Base-by-base conservation (phyloP, 2,113 vertebrate genomes). In the Otocyon megalotis region DNA sequence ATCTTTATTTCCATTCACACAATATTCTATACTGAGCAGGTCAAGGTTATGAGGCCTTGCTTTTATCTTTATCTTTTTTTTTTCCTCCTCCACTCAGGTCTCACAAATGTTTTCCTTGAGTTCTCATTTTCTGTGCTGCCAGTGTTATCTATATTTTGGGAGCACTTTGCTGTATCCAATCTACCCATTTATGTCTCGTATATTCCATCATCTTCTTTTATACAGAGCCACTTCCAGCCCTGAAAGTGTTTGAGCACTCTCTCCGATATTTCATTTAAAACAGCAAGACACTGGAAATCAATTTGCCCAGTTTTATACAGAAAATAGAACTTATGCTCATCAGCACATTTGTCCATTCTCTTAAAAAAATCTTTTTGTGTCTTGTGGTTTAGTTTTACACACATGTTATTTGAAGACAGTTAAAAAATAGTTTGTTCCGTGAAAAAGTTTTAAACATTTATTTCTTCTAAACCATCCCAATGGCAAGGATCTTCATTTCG, bases 111-210 rank as follows among this genome's bases (percentile, higher is more conserved):
- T 96, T 90, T 81, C 19, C 28, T n/a, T 65, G 1, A 14, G 0
- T 30, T 60, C 56, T 94, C 19, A 60, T 79, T 88, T 92, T 67
- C 37, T 94, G 60, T 93, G 7, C 48, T 24, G 10, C 35, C 24
- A 32, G n/a, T 26, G 30, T 88, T 94, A 56, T 35, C 69, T 82
- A 11, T 88, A 90, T 94, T 96, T 96, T 17, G 13, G 84, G 77
- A 93, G 37, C 20, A 69, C 11, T 96, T 96, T 82, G n/a, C 54
- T 85, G 5, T 17, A 92, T 90, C 32, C 43, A 81, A 0, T 89
- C 24, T 95, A 63, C 11, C 17, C 76, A 79, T 77, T 92, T 92
- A 24, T 84, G 19, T 63, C n/a, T 96, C 32, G 0, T 54, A 24
- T 65, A 76, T 54, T 79, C 53, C 37, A 74, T 94, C 92, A 90